Evolutionary conservation across 2,797 vertebrate species (phyloP), one percentile per base, ranked within the genome.

Genomic region (Nannoperca australis): DNA sequence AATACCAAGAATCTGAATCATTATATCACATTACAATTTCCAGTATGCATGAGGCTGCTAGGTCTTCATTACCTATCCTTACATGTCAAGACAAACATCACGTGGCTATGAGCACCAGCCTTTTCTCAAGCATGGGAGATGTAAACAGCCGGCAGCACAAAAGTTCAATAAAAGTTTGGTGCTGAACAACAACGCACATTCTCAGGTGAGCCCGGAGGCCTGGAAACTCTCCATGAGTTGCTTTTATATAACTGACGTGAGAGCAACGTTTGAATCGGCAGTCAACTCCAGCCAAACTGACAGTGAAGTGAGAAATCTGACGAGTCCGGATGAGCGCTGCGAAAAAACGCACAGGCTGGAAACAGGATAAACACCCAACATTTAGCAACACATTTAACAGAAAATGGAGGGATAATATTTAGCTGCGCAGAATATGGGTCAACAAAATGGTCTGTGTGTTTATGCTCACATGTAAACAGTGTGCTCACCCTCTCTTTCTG

Each of bases 301-400:
- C 80, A 66, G 65, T 1, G 47, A 58, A 42, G 76, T 70, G 85
- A 89, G 69, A 89, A 85, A 90, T 87, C 54, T 85, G 42, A 88
- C 73, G 1, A 24, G 71, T 61, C 51, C 34, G 5, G 3, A 30
- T 45, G 55, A 75, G 24, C 30, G 61, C 62, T 64, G 42, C 50
- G 64, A 76, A 53, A 73, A 18, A 51, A 61, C 47, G 40, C 38
- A 0, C 30, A 8, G 53, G 2, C 24, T 40, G 20, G 24, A 10
- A 1, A 73, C 0, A 3, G 34, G 49, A 74, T 49, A 58, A 78
- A 78, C 63, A 54, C 17, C 44, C 54, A 36, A 61, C 40, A 27
- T 63, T 40, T 47, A 18, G 17, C 54, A 66, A 47, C 12, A 78
- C 20, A 34, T 51, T 11, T 2, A 44, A 51, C 24, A 45, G 64